These are phyloP conservation scores for Pseudomyrmex concolor DNA, from an alignment of 1,140 invertebrate genomes.

Conservation along the genomic window DNA sequence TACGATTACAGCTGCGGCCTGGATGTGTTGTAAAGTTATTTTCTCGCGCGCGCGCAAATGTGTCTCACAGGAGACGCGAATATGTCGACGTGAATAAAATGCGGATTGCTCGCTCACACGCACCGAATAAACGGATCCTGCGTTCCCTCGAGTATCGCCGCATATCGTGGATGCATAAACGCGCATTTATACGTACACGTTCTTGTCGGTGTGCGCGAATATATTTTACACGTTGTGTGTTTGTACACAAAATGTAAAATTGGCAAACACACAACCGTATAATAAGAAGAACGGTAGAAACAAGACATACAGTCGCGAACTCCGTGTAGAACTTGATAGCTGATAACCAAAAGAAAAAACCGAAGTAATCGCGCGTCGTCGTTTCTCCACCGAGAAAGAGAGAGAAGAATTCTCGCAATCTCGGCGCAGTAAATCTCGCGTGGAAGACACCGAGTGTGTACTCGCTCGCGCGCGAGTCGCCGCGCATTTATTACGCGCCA, in stretches of 20 bases:
- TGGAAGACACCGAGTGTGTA: constrained; percentile 35
- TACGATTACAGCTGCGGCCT: constrained; percentile 35
- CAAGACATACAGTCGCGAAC: background rate
- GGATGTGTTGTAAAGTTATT: constrained; percentile 50
- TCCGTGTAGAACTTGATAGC: constrained; percentile 49
- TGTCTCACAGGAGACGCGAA: constrained; percentile 51
- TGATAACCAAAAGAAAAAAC: constrained; percentile 50
- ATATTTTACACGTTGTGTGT: background rate
- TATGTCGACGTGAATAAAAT: constrained; percentile 39
- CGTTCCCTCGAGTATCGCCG: background rate
- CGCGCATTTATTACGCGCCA: constrained; percentile 57
- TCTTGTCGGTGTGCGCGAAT: background rate
- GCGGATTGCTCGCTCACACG: constrained; percentile 16
- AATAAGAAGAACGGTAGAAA: constrained; percentile 10
- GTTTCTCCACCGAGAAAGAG: constrained; percentile 17
- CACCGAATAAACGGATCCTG: constrained; percentile 22
- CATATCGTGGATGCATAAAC: background rate
- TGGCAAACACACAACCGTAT: background rate
- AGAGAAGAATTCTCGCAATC: constrained; percentile 44
- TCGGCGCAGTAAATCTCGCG: constrained; percentile 48
- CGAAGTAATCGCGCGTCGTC: background rate
- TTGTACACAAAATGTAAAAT: background rate
- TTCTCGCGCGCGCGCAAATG: constrained; percentile 37
- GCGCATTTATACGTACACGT: background rate
- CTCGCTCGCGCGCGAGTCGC: constrained; percentile 39